phyloP scores from a whole-genome alignment of 1,140 invertebrate species.

The Carposina sasakii region DNA sequence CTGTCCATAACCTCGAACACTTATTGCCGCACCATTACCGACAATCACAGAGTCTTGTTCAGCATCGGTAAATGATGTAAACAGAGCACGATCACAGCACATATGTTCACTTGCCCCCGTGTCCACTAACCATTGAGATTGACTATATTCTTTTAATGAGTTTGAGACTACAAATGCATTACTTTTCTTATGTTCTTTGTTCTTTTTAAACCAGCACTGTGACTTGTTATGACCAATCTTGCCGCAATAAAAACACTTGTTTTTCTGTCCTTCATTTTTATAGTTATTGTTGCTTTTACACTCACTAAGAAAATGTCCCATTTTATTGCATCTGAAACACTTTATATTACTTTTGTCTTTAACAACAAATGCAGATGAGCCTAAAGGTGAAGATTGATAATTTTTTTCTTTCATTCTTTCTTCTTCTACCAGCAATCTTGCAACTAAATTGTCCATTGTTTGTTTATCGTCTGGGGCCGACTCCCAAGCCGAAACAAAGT shows the following conservation, averaged over 20 bases:
- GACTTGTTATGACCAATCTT: conserved; percentile 7
- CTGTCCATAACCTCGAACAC: too few species aligned
- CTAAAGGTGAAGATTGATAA: too few species aligned
- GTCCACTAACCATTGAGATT: too few species aligned
- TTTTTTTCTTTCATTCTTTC: conserved; percentile 15
- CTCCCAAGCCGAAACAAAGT: too few species aligned
- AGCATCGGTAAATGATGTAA: too few species aligned
- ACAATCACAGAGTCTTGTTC: too few species aligned
- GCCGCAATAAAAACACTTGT: conserved; percentile 7
- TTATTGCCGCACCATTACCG: too few species aligned
- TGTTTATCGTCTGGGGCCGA: conserved; percentile 15
- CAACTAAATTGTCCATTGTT: conserved; percentile 34
- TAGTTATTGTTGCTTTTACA: too few species aligned
- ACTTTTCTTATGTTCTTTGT: neutral
- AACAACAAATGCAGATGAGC: too few species aligned
- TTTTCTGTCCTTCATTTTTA: too few species aligned
- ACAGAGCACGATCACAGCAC: conserved; percentile 8
- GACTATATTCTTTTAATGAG: neutral
- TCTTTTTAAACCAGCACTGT: neutral
- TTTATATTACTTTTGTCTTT: conserved; percentile 10
- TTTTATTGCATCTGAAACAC: conserved; percentile 19
- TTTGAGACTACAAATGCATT: conserved; percentile 5
- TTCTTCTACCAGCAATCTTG: conserved; percentile 31
- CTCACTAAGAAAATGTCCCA: conserved; percentile 13
- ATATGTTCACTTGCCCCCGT: conserved; percentile 24